These are phyloP conservation scores for Steinernema feltiae DNA, from an alignment of 1,140 invertebrate species.

Conservation along the genomic window DNA sequence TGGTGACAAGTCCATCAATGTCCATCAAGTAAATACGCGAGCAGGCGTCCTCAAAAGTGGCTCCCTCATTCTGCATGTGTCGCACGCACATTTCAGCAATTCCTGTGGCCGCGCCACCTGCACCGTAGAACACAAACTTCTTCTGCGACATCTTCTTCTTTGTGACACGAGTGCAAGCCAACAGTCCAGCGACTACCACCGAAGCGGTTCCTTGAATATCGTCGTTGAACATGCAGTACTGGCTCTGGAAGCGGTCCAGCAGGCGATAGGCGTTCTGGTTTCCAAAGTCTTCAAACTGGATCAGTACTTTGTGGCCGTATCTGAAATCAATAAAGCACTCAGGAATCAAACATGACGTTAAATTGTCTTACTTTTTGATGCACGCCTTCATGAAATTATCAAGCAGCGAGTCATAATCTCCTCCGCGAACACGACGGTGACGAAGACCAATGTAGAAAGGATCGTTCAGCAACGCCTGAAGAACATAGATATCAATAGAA, in stretches of 20 bases:
- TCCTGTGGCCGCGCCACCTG: slow-evolving; percentile 67
- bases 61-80: slow-evolving; percentile 75
- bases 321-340: slow-evolving; percentile 33
- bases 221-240: slow-evolving; percentile 90
- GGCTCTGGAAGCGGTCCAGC: slow-evolving; percentile 75
- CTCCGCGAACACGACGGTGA: slow-evolving; percentile 75
- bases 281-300: slow-evolving; percentile 90
- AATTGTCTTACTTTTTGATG: slow-evolving; percentile 63
- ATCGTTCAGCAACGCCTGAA: slow-evolving; percentile 78
- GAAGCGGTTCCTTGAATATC: slow-evolving; percentile 91
- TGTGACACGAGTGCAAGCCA: slow-evolving; percentile 74
- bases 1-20: slow-evolving; percentile 59
- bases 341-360: not conserved
- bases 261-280: slow-evolving; percentile 85
- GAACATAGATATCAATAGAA: slow-evolving; percentile 23
- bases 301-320: slow-evolving; percentile 59
- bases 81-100: slow-evolving; percentile 79
- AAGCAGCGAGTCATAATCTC: slow-evolving; percentile 84
- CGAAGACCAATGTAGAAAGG: slow-evolving; percentile 87
- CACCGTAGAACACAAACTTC: slow-evolving; percentile 80
- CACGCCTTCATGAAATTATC: slow-evolving; percentile 97
- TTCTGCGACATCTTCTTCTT: slow-evolving; percentile 72
- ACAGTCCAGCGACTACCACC: slow-evolving; percentile 79
- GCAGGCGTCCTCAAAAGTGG: slow-evolving; percentile 69
- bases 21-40: slow-evolving; percentile 71